Evolutionary conservation across 2,113 vertebrate genomes (phyloP).

Genomic region (Callipepla californica): DNA sequence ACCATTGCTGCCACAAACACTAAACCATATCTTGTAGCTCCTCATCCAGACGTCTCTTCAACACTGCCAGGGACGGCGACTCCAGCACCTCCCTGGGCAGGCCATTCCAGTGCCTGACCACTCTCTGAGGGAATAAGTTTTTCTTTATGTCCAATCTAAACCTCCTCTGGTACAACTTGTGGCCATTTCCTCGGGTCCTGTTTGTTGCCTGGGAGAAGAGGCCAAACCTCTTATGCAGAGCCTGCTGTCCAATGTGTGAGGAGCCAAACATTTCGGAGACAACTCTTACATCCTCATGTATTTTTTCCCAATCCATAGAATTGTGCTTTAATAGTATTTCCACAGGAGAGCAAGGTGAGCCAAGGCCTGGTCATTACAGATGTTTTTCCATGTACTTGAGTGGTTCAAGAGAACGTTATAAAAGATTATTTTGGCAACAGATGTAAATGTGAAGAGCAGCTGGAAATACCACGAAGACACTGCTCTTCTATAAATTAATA

Average conservation of each 20-base stretch:
- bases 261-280: background rate
- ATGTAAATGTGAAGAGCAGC: constrained; percentile 59
- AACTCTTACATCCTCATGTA: background rate
- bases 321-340: constrained; percentile 42
- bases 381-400: constrained; percentile 38
- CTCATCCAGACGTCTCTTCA: no score
- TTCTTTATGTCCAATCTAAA: no score
- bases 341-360: constrained; percentile 41
- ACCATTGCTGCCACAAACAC: no score
- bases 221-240: background rate
- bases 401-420: constrained; percentile 19
- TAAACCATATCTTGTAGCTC: no score
- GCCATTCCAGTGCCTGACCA: no score
- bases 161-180: no score
- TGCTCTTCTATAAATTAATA: constrained; percentile 41
- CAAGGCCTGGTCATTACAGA: background rate
- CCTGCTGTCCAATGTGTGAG: background rate
- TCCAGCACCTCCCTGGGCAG: no score
- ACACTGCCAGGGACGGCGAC: no score
- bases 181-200: no score
- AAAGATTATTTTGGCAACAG: constrained; percentile 43
- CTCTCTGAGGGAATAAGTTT: no score
- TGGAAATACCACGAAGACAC: constrained; percentile 51
- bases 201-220: no score
- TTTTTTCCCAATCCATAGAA: constrained; percentile 1